Base-by-base conservation (phyloP, 2,888 invertebrate genomes). In the Drosophila colorata region DNA sequence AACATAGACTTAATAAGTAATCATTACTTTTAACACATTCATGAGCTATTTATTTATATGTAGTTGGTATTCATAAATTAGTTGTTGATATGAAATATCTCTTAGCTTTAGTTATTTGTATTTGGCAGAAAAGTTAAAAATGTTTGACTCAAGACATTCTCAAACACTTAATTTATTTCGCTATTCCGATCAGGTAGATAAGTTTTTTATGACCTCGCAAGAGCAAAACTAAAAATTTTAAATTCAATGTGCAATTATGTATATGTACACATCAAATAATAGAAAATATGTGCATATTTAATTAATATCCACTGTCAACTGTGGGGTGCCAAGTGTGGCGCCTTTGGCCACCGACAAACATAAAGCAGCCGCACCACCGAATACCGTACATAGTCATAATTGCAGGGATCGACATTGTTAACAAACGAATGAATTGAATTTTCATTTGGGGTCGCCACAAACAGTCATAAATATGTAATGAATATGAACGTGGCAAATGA, bases 391-490 rank as follows among this genome's bases (percentile, higher is more conserved):
- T 61, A n/a, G 14, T 33, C 43, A 18, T 51, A 53, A 47, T 69
- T 57, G 47, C 56, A 48, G 51, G 13, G 38, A 43, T 14, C 31
- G 44, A 23, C 9, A 49, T 79, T 75, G 64, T 63, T 55, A 59
- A 48, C 63, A 63, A 49, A 44, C 60, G 53, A 78, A 69, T 46
- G 58, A 74, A 81, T 87, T 68, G 82, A 78, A 69, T 69, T 70
- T 81, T 78, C 80, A 59, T 66, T 82, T 82, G 65, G 65, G 64
- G 25, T 48, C 63, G 48, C 28, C 49, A 38, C 68, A 77, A 49
- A 65, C 35, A 44, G 43, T 57, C 83, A 86, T 81, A 82, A 81
- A 88, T 88, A 82, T 59, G 40, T 87, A 61, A 78, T 81, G 86
- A 59, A 80, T 84, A 84, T 77, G 77, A 80, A 48, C 63, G 71